phyloP scores from a whole-genome alignment of 2,113 vertebrate genomes.

The Podiceps cristatus region DNA sequence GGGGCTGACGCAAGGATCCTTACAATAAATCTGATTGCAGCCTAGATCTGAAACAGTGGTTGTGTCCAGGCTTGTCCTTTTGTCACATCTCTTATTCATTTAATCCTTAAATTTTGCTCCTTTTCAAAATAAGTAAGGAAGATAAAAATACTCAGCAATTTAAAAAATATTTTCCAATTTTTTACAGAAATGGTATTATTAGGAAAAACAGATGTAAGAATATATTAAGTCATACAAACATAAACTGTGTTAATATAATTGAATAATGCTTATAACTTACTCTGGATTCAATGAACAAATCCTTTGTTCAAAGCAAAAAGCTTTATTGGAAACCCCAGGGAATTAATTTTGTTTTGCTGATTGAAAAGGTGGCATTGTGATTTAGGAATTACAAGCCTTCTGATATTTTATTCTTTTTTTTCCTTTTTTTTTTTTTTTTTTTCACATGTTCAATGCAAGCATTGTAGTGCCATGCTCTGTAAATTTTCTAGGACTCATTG shows the following conservation, averaged over 20 bases:
- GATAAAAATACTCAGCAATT: background rate
- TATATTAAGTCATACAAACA: background rate
- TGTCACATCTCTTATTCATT: background rate
- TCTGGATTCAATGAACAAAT: background rate
- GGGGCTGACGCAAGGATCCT: background rate
- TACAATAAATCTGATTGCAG: background rate
- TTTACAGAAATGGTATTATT: background rate
- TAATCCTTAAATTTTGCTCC: background rate
- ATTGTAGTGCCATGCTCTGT: background rate
- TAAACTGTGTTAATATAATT: background rate
- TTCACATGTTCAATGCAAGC: background rate
- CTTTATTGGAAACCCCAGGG: background rate
- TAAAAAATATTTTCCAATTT: too few relatives aligned
- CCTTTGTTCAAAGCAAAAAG: background rate
- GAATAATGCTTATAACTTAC: background rate
- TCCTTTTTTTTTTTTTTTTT: background rate
- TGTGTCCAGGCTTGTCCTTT: background rate
- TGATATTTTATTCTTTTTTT: background rate
- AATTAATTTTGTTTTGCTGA: background rate
- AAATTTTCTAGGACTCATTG: background rate
- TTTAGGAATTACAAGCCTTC: background rate
- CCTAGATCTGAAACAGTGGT: background rate
- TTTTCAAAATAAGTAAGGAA: background rate
- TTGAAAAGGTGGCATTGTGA: background rate
- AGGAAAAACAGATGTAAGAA: background rate